phyloP scores from a whole-genome alignment of 1,140 invertebrate genomes.

The Orchesella cincta region DNA sequence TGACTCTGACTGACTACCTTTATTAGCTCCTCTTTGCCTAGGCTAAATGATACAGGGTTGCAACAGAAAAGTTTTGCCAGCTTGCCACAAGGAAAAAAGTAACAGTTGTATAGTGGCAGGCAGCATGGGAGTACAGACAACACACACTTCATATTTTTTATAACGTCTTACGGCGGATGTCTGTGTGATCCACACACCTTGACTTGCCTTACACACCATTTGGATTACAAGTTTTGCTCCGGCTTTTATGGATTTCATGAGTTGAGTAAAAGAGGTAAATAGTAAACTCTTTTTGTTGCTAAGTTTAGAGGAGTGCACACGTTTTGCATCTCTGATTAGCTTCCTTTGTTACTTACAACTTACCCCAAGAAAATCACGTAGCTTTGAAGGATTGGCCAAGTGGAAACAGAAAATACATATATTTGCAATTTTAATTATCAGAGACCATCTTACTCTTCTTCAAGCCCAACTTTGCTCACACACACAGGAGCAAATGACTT shows the following conservation, averaged over 20 bases:
- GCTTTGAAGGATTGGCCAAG: background rate
- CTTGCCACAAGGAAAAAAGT: slow-evolving; percentile 14
- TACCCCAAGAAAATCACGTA: background rate
- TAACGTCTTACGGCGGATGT: background rate
- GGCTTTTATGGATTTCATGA: no score
- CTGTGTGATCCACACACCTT: background rate
- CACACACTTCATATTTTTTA: background rate
- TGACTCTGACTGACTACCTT: no score
- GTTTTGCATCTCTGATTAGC: slow-evolving; percentile 9
- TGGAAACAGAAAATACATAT: background rate
- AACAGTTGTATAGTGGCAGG: slow-evolving; percentile 17
- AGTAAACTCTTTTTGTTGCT: background rate
- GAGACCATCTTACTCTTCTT: background rate
- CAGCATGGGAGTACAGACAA: background rate
- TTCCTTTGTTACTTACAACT: background rate
- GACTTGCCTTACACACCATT: no score
- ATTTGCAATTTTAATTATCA: background rate
- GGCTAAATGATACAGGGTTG: background rate
- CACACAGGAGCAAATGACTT: no score
- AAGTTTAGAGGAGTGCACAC: background rate
- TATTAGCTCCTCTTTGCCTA: no score
- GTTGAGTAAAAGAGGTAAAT: no score
- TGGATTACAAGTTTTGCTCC: no score
- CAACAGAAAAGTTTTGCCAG: background rate
- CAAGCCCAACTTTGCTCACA: background rate